Conservation (phyloP, 2,888 invertebrate genomes). For the Ethmia dodecea region DNA sequence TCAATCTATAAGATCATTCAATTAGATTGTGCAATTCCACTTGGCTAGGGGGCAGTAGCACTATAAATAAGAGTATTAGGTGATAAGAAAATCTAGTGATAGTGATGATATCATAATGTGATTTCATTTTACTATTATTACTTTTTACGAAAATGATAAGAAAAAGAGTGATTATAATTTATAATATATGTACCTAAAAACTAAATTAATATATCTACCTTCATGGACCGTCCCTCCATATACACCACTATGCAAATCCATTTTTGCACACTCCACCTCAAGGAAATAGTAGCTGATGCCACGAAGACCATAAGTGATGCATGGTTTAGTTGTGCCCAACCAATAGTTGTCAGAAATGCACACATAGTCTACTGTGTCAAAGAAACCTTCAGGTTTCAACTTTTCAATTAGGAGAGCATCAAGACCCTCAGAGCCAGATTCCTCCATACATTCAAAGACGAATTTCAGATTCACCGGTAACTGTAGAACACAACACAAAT, state of each 20-base stretch:
- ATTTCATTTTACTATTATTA: too few relatives aligned
- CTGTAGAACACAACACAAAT: conserved; percentile 40
- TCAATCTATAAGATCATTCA: too few relatives aligned
- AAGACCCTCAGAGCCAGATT: conserved; percentile 97
- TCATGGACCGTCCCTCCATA: conserved; percentile 94
- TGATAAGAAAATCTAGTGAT: too few relatives aligned
- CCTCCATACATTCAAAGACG: conserved; percentile 99
- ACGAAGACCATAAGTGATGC: conserved; percentile 96
- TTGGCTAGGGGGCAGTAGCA: too few relatives aligned
- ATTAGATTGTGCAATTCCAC: too few relatives aligned
- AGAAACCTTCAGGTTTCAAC: conserved; percentile 82
- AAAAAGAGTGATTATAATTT: too few relatives aligned
- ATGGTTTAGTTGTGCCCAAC: conserved; percentile 97
- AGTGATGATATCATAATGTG: too few relatives aligned
- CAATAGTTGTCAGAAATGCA: conserved; percentile 99
- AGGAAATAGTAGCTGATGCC: conserved; percentile 95
- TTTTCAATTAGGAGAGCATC: conserved; percentile 85
- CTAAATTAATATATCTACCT: conserved; percentile 66
- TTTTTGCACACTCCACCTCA: conserved; percentile 91
- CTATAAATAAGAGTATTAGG: too few relatives aligned
- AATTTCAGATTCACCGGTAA: conserved; percentile 90
- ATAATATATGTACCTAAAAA: too few relatives aligned
- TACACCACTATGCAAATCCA: conserved; percentile 97
- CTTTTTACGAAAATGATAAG: too few relatives aligned
- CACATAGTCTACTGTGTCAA: conserved; percentile 92